These are phyloP conservation scores for Brachionus manjavacas DNA, from an alignment of 1,140 invertebrate genomes.

Conservation along the genomic window DNA sequence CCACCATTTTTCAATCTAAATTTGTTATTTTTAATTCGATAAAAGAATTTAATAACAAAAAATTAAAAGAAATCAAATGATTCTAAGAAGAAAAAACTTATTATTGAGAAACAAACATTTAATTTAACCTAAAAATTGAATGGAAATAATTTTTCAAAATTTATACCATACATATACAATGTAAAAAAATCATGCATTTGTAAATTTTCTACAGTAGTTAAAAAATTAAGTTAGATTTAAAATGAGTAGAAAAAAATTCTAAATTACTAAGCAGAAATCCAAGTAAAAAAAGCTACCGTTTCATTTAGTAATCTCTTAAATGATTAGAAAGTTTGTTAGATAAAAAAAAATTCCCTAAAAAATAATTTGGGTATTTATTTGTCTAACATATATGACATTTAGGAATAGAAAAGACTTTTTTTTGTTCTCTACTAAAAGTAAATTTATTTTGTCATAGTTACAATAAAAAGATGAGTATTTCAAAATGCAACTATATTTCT, in stretches of 20 bases:
- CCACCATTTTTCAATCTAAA: constrained; percentile 2
- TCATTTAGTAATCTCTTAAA: too few relatives aligned
- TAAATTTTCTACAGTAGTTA: background rate
- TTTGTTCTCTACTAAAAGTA: background rate
- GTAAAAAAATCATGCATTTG: background rate
- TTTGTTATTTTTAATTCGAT: too few relatives aligned
- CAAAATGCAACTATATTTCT: background rate
- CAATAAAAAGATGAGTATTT: background rate
- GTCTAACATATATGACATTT: background rate
- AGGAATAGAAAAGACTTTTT: background rate
- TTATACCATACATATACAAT: background rate
- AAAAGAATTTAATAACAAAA: too few relatives aligned
- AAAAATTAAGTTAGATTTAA: too few relatives aligned
- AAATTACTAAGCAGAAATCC: too few relatives aligned
- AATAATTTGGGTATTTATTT: too few relatives aligned
- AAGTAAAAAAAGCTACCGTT: too few relatives aligned
- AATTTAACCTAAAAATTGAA: background rate
- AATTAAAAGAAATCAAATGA: too few relatives aligned
- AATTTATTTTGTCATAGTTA: background rate
- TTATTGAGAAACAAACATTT: background rate
- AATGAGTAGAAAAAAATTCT: too few relatives aligned
- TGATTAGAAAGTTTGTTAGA: too few relatives aligned
- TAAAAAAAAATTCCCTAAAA: too few relatives aligned
- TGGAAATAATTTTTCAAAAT: background rate
- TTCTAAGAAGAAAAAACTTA: background rate